phyloP scores from a whole-genome alignment of 2,797 vertebrate species.

The Crotalus adamanteus region DNA sequence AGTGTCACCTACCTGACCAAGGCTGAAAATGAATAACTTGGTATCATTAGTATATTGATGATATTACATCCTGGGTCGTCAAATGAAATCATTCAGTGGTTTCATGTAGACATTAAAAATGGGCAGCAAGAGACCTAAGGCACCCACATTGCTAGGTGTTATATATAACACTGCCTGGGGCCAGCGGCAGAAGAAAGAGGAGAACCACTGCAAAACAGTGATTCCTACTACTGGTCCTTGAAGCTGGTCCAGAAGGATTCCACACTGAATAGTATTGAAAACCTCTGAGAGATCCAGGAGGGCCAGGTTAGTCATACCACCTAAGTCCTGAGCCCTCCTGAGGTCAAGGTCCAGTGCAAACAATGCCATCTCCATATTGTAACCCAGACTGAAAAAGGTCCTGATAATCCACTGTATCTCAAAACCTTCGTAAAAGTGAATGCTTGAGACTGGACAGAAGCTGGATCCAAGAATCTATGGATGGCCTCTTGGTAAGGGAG shows the following conservation, averaged over 20 bases:
- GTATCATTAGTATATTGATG: no score
- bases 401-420: not conserved
- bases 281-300: not conserved
- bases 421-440: not conserved
- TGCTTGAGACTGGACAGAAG: not conserved
- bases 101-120: no score
- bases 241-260: not conserved
- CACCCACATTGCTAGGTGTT: no score
- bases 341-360: not conserved
- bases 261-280: not conserved
- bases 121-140: no score
- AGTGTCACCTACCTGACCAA: no score
- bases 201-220: not conserved
- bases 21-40: no score
- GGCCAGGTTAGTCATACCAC: not conserved
- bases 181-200: no score
- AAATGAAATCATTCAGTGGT: no score
- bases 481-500: not conserved
- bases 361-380: not conserved
- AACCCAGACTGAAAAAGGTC: not conserved
- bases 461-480: not conserved
- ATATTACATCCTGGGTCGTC: no score
- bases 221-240: not conserved
- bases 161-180: no score
- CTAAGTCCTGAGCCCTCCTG: not conserved